phyloP scores from a whole-genome alignment of 2,888 invertebrate species.

The Lasioglossum pauxillum region DNA sequence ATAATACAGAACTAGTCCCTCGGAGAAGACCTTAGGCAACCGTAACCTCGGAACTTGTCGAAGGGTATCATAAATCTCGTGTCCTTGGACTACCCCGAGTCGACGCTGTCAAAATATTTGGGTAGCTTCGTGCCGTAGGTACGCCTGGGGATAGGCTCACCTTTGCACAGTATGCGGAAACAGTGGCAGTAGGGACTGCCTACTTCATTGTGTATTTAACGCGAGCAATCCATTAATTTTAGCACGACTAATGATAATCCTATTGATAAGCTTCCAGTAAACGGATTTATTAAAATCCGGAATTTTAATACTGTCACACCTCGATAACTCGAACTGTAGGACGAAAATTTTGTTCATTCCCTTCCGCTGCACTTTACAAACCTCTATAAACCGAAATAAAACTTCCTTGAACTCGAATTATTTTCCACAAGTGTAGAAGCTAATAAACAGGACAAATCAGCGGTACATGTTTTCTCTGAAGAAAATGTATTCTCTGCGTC shows the following conservation, averaged over 20 bases:
- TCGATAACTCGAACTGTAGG: too few species aligned
- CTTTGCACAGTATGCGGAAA: not conserved
- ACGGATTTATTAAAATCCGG: too few species aligned
- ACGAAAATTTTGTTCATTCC: too few species aligned
- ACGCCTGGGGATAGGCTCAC: not conserved
- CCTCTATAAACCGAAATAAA: too few species aligned
- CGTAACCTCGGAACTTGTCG: conserved; percentile 13
- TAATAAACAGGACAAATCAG: too few species aligned
- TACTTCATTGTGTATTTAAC: not conserved
- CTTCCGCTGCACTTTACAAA: too few species aligned
- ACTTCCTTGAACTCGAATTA: too few species aligned
- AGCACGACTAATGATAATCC: not conserved
- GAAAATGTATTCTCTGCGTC: too few species aligned
- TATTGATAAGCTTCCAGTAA: not conserved
- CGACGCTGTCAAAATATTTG: conserved; percentile 62
- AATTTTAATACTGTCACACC: too few species aligned
- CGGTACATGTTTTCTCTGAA: too few species aligned
- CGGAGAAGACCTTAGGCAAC: conserved; percentile 14
- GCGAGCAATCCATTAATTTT: not conserved
- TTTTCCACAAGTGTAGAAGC: too few species aligned
- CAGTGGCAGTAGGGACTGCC: not conserved
- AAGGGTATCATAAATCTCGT: conserved; percentile 49
- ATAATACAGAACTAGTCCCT: conserved; percentile 49
- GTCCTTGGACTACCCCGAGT: not conserved
- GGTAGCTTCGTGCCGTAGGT: not conserved